Evolutionary conservation across 2,113 vertebrate genomes (phyloP).

Genomic region (Periophthalmus modestus): DNA sequence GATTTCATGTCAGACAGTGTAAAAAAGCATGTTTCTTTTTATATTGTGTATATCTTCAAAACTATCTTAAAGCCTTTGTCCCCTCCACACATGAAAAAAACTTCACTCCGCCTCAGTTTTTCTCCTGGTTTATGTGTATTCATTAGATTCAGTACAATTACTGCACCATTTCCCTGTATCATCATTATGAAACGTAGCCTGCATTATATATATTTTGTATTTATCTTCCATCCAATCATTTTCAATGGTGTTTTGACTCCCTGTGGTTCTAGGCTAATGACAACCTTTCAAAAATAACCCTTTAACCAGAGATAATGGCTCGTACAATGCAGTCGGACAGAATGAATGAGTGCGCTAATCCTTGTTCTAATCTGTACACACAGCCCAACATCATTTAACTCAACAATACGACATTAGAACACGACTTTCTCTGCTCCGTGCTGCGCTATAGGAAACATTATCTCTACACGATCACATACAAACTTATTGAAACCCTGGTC

Average conservation of each 20-base stretch:
- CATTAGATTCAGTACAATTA: no score
- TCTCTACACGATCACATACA: background rate
- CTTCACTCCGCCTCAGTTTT: no score
- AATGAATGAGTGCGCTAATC: constrained; percentile 4
- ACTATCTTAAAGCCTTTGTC: no score
- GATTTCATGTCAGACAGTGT: no score
- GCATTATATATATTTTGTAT: background rate
- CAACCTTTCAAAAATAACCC: background rate
- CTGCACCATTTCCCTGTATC: no score
- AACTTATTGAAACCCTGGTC: background rate
- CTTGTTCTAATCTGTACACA: background rate
- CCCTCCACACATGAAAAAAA: no score
- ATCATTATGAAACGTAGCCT: background rate
- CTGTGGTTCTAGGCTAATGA: background rate
- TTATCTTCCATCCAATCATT: background rate
- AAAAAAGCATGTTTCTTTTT: no score
- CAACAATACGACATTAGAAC: background rate
- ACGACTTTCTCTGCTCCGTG: background rate
- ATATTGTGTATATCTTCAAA: no score
- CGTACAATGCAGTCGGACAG: background rate
- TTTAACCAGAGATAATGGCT: constrained; percentile 2
- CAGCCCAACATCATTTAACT: background rate
- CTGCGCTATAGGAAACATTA: background rate
- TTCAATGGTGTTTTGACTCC: background rate
- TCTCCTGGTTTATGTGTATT: no score